Evolutionary conservation across 2,888 invertebrate genomes (phyloP), one percentile per base, ranked within the genome.

Genomic region (Aethes cnicana): DNA sequence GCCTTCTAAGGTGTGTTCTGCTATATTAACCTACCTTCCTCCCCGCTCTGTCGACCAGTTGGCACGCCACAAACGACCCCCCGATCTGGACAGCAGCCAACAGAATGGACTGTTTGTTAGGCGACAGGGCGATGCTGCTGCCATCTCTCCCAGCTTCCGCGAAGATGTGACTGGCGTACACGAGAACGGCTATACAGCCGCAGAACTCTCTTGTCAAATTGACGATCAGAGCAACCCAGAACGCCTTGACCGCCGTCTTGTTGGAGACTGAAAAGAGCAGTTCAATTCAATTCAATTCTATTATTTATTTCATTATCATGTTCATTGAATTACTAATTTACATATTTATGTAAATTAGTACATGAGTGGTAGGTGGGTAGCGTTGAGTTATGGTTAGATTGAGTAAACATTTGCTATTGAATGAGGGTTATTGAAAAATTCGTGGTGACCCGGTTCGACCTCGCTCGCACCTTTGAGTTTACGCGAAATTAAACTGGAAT

Each of bases 121-220:
- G 77, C 0, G 87, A 74, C 35, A 89, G 54, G 0, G 79, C 59
- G n/a, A 84, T 81, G 49, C 79, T 78, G 5, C 70, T 72, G 53
- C 73, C 69, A 16, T 75, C 80, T 21, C 69, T 72, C 6, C 81
- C 71, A 0, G 89, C 88, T 49, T 72, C 81, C 0, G 74, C 68
- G 67, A 89, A 89, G 61, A 89, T 88, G 49, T 88, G 83, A 55
- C 87, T 87, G 1, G 88, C 87, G 68, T 87, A 88, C 1, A 87
- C 86, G 11, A 89, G 61, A 0, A 89, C 81, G 0, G 86, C 89
- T 16, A 89, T 89, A 62, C 88, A 86, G 18, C 88, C 88, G 62
- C 88, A 88, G 68, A 89, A 89, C 58, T 89, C 88, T 0, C 88
- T 56, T 0, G 84, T 80, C 0, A 89, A 63, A 58, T 88, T 88